Percentiles rank a stretch among this genome's conserved stretches.
Conservation (phyloP, 1,140 invertebrate genomes). For the Listronotus oregonensis region DNA sequence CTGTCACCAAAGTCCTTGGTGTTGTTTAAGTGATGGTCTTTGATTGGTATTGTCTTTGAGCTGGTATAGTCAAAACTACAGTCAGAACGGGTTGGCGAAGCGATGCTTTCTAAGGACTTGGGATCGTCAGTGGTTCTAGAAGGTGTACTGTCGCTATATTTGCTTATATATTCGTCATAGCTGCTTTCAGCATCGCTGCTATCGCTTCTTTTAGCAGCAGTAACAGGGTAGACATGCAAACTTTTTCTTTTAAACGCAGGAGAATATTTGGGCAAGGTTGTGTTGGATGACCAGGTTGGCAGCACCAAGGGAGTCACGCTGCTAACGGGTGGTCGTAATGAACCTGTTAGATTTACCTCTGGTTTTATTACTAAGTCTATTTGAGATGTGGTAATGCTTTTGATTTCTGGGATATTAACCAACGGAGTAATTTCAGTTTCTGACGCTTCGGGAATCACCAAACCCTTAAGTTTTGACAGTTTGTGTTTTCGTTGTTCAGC, state of each 20-base stretch:
- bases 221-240: conserved; percentile 67
- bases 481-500: conserved; percentile 80
- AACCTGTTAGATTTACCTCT: conserved; percentile 24
- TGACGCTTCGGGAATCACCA: conserved; percentile 80
- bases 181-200: conserved; percentile 52
- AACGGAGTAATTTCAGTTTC: conserved; percentile 57
- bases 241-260: conserved; percentile 81
- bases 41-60: conserved; percentile 44
- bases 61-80: conserved; percentile 60
- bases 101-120: conserved; percentile 66
- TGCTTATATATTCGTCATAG: conserved; percentile 31
- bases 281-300: conserved; percentile 60
- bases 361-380: conserved; percentile 30
- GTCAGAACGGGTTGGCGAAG: conserved; percentile 62
- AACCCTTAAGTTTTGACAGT: conserved; percentile 80
- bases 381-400: conserved; percentile 60
- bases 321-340: neutral
- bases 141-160: conserved; percentile 31
- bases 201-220: conserved; percentile 52
- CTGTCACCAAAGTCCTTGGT: conserved; percentile 67
- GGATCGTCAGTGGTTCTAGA: conserved; percentile 47
- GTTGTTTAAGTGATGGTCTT: conserved; percentile 33
- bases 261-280: conserved; percentile 76
- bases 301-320: conserved; percentile 25
- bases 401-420: conserved; percentile 79